Evolutionary conservation across 1,140 invertebrate genomes (phyloP).

Genomic region (Rhopalosiphum padi): DNA sequence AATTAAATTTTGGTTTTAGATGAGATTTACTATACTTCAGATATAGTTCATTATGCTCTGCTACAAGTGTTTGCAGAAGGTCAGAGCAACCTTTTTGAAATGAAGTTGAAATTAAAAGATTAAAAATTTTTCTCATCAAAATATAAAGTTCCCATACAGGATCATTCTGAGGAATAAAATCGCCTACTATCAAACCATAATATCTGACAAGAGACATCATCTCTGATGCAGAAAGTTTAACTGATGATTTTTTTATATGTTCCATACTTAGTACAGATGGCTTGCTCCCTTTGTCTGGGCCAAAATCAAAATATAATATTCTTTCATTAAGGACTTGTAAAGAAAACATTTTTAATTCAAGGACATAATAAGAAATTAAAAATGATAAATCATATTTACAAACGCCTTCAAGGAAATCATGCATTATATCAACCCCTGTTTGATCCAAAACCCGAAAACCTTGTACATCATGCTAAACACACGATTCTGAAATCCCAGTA

Average conservation of each 20-base stretch:
- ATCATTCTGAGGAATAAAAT: not conserved
- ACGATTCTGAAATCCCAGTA: not conserved
- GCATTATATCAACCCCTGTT: conserved; percentile 27
- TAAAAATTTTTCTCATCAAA: not conserved
- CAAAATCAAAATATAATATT: not conserved
- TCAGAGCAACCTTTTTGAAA: not conserved
- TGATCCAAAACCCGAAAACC: not conserved
- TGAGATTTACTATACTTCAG: not conserved
- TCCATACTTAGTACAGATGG: not conserved
- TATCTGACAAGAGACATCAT: not conserved
- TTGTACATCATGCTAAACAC: not conserved
- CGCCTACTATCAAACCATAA: not conserved
- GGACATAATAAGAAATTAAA: conserved; percentile 10
- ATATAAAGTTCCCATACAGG: not conserved
- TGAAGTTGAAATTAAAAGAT: not conserved
- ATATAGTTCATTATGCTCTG: not conserved
- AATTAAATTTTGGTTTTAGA: conserved; percentile 13
- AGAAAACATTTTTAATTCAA: not conserved
- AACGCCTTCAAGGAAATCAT: not conserved
- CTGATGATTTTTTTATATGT: not conserved
- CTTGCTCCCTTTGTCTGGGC: not conserved
- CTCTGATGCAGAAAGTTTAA: not conserved
- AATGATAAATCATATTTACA: conserved; percentile 1
- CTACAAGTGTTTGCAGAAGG: not conserved
- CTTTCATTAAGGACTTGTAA: not conserved